phyloP scores from a whole-genome alignment of 2,113 vertebrate genomes.

The Calidris pugnax region DNA sequence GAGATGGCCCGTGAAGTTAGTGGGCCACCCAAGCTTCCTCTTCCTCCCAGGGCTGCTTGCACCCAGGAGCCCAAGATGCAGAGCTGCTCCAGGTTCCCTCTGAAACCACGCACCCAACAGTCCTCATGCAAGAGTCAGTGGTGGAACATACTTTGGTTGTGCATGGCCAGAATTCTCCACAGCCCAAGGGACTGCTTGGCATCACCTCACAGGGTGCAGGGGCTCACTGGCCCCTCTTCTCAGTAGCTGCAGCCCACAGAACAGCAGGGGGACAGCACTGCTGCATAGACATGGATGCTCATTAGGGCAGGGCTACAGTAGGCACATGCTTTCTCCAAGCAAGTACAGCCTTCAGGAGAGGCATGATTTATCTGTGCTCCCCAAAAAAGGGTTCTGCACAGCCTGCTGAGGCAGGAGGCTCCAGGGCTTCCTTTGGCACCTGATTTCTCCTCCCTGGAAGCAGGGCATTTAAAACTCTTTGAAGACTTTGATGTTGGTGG shows the following conservation, averaged over 20 bases:
- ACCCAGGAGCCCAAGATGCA: background rate
- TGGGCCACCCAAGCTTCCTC: background rate
- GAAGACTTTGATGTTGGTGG: background rate
- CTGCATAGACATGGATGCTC: background rate
- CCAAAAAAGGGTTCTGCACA: background rate
- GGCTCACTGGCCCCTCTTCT: background rate
- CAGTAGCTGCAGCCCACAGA: background rate
- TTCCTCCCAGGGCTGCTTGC: background rate
- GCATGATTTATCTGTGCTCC: background rate
- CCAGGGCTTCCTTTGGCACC: background rate
- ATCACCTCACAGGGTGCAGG: background rate
- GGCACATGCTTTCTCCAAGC: background rate
- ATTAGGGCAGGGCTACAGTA: background rate
- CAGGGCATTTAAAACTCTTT: background rate
- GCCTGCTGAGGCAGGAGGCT: background rate
- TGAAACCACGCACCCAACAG: background rate
- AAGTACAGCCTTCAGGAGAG: background rate
- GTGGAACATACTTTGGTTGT: background rate
- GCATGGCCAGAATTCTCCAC: background rate
- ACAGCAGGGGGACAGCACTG: background rate
- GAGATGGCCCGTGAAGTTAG: background rate
- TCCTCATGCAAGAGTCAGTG: background rate
- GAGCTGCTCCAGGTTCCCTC: background rate
- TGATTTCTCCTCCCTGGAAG: background rate
- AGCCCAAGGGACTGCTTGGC: background rate